Evolutionary conservation across 2,888 invertebrate genomes (phyloP).

Genomic region (Chrysodeixis includens): DNA sequence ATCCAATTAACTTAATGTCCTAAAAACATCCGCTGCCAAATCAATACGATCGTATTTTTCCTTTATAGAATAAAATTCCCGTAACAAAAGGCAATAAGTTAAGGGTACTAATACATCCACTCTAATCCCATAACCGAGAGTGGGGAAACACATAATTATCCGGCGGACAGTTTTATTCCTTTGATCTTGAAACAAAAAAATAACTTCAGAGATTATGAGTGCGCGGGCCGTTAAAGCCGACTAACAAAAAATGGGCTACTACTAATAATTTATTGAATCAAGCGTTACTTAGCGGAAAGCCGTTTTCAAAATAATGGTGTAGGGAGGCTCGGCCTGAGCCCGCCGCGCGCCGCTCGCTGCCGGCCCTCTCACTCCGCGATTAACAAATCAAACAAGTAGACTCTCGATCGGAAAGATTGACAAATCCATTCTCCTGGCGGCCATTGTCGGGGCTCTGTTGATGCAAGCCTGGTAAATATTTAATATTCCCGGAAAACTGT

Average conservation of each 20-base stretch:
- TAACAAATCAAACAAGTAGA: slow-evolving; percentile 52
- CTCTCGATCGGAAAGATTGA: slow-evolving; percentile 36
- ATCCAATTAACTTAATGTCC: too few relatives aligned
- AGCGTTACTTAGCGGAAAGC: slow-evolving; percentile 38
- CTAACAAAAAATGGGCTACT: slow-evolving; percentile 39
- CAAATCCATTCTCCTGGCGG: slow-evolving; percentile 32
- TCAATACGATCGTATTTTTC: background rate
- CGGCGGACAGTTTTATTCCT: slow-evolving; percentile 24
- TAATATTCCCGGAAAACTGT: slow-evolving; percentile 22
- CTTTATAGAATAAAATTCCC: background rate
- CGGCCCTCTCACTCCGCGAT: slow-evolving; percentile 22
- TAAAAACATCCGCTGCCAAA: background rate
- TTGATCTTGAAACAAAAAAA: slow-evolving; percentile 41
- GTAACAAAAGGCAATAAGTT: background rate
- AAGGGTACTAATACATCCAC: background rate
- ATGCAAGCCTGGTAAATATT: slow-evolving; percentile 28
- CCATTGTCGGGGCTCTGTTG: slow-evolving; percentile 25
- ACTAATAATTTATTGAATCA: slow-evolving; percentile 49
- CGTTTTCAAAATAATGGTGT: slow-evolving; percentile 45
- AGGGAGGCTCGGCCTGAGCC: slow-evolving; percentile 9
- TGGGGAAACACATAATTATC: slow-evolving; percentile 21
- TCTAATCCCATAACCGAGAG: slow-evolving; percentile 9
- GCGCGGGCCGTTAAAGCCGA: slow-evolving; percentile 24
- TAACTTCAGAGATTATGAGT: slow-evolving; percentile 33
- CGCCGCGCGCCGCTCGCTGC: too few relatives aligned